Conservation (phyloP, 2,888 invertebrate genomes). For the Ennomos erosarius region DNA sequence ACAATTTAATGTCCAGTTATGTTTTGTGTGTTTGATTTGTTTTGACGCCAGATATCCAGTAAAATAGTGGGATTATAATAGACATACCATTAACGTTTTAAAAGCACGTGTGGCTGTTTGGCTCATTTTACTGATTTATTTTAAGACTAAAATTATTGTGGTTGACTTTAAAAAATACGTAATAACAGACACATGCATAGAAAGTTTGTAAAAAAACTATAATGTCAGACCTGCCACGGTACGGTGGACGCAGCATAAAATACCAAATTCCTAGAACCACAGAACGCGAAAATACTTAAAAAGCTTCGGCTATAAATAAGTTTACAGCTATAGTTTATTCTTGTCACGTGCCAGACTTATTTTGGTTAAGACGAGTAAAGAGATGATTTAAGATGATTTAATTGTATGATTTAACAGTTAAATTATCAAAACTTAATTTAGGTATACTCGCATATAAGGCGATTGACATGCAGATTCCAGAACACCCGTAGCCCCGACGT, state of each 20-base stretch:
- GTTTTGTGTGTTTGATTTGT: too few relatives aligned
- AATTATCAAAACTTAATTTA: too few relatives aligned
- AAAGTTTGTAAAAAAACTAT: slow-evolving; percentile 9
- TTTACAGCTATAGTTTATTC: slow-evolving; percentile 27
- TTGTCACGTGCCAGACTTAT: slow-evolving; percentile 34
- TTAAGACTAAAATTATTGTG: slow-evolving; percentile 30
- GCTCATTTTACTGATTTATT: slow-evolving; percentile 33
- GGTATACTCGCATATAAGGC: too few relatives aligned
- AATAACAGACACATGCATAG: neutral
- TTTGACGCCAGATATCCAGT: slow-evolving; percentile 2
- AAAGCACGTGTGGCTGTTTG: slow-evolving; percentile 27
- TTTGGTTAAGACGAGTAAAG: too few relatives aligned
- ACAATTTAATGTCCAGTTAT: too few relatives aligned
- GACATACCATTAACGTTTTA: slow-evolving; percentile 18
- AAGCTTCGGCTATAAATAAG: slow-evolving; percentile 15
- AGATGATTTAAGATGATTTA: too few relatives aligned
- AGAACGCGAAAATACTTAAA: slow-evolving; percentile 18
- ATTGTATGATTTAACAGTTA: too few relatives aligned
- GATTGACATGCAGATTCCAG: too few relatives aligned
- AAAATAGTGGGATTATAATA: slow-evolving; percentile 16
- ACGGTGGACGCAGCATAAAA: slow-evolving; percentile 24
- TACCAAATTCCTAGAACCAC: slow-evolving; percentile 24
- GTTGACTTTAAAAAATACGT: slow-evolving; percentile 3
- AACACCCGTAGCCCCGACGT: too few relatives aligned
- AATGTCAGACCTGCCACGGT: slow-evolving; percentile 2